Base-by-base conservation (phyloP, 2,888 invertebrate species). In the Drosophila putrida region DNA sequence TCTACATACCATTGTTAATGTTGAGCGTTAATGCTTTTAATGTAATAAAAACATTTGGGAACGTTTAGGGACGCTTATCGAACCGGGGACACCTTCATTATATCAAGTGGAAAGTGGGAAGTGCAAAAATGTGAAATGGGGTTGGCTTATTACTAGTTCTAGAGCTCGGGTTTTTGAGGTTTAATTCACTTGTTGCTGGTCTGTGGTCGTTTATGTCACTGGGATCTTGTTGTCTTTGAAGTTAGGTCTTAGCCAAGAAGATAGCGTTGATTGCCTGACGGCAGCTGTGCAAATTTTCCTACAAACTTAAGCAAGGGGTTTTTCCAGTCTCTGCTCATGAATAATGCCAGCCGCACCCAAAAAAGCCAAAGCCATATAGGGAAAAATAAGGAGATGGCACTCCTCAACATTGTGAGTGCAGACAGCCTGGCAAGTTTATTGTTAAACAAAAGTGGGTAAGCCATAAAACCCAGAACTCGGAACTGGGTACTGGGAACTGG, bases 31-130 rank as follows among this genome's bases (percentile, higher is more conserved):
- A 88, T 85, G 82, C 89, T 87, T 87, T 88, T 87, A 87, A 87
- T 87, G 89, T 83, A 88, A 88, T 88, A 89, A 89, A 87, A 88
- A 77, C 88, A 88, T 89, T 88, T 73, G 72, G 77, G 75, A 77
- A 71, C 82, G 69, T 82, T 89, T 79, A 87, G 78, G 80, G 80
- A 82, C 78, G 82, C 82, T 67, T 66, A 61, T 55, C 63, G 44
- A 57, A 27, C 36, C 20, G 25, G 63, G 53, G 62, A 63, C 38
- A 65, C 78, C 65, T 76, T 66, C 61, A 50, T 49, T 46, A 41
- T 28, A 50, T 25, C 35, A 35, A 41, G 43, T 27, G 47, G 11
- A 20, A 33, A 35, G 25, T 49, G 54, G n/a, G 27, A 25, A 36
- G 25, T 49, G 54, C 9, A 20, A 25, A 55, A 25, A 31, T 9